These are phyloP conservation scores for Anas bernieri DNA, from an alignment of 2,797 vertebrate genomes.

Conservation along the genomic window DNA sequence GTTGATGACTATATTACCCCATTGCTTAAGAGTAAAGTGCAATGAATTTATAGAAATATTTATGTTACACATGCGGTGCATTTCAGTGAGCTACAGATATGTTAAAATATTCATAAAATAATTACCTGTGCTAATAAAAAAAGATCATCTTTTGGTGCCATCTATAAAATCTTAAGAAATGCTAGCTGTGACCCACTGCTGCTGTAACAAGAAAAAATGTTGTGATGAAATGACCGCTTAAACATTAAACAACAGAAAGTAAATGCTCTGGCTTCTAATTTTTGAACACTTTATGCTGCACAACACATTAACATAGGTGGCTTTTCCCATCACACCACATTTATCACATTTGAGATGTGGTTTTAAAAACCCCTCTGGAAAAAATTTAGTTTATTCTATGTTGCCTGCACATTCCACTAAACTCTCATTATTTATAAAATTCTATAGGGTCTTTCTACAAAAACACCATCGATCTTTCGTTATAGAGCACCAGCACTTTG, in stretches of 20 bases:
- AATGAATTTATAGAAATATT: background rate
- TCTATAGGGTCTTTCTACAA: constrained; percentile 56
- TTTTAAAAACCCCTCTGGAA: constrained; percentile 62
- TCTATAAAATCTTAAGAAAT: background rate
- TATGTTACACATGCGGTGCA: background rate
- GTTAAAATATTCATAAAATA: background rate
- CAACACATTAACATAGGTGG: background rate
- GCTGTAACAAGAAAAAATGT: background rate
- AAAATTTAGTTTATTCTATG: constrained; percentile 63
- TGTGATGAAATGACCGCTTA: background rate
- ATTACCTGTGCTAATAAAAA: background rate
- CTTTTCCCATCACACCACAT: constrained; percentile 2
- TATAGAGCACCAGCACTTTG: constrained; percentile 40
- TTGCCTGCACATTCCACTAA: constrained; percentile 61
- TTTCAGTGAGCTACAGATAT: accelerated
- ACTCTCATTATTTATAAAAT: constrained; percentile 71
- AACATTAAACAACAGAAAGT: background rate
- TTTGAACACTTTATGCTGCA: background rate
- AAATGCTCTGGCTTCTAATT: background rate
- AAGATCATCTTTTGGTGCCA: background rate
- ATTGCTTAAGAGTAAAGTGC: background rate
- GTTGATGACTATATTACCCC: background rate
- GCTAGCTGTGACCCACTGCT: background rate
- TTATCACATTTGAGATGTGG: constrained; percentile 51
- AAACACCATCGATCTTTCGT: constrained; percentile 63